Conservation (phyloP, 2,113 vertebrate species). For the Dipodomys stephensi region DNA sequence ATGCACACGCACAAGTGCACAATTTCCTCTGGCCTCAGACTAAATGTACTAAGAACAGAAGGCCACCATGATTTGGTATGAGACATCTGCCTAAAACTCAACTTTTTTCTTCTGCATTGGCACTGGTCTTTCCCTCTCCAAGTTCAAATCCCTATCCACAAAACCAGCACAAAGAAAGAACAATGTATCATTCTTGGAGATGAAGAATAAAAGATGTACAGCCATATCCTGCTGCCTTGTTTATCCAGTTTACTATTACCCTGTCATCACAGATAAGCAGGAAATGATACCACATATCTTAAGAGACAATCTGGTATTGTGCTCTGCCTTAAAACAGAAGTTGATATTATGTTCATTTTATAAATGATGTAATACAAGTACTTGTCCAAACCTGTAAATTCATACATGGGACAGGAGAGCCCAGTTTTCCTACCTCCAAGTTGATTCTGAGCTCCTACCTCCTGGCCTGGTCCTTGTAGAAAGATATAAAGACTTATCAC, state of each 20-base stretch:
- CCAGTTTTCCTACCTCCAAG: background rate
- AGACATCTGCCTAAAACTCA: background rate
- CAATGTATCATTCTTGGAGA: constrained; percentile 6
- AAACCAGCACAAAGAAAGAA: background rate
- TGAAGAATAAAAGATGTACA: background rate
- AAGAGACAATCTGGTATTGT: background rate
- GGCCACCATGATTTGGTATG: background rate
- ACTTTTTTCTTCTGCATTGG: background rate
- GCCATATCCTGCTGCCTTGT: background rate
- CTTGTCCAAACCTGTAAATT: background rate
- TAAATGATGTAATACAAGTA: background rate
- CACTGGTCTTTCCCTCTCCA: background rate
- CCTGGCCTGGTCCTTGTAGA: background rate
- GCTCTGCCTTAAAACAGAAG: constrained; percentile 17
- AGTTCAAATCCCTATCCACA: background rate
- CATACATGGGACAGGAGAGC: background rate
- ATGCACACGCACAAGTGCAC: no score
- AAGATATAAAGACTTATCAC: background rate
- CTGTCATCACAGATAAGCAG: background rate
- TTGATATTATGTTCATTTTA: constrained; percentile 13
- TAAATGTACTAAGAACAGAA: background rate
- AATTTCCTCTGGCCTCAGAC: no score
- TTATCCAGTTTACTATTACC: constrained; percentile 4
- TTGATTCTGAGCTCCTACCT: background rate
- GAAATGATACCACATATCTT: background rate